Conservation (phyloP, 2,888 invertebrate genomes). For the Stenotaenia linearis region DNA sequence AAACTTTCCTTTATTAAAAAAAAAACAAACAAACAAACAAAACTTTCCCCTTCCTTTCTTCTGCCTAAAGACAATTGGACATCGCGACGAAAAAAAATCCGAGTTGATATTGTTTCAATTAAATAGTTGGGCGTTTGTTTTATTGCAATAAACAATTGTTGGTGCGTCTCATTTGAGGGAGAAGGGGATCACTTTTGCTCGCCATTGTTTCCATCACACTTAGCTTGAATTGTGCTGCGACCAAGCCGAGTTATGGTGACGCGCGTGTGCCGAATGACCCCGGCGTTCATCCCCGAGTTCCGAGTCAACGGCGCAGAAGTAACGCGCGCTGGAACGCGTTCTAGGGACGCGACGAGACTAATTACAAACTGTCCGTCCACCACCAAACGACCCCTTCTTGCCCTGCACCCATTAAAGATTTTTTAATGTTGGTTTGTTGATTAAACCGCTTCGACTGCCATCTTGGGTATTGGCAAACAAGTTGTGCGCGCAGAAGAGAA, state of each 20-base stretch:
- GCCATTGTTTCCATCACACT: constrained; percentile 27
- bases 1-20: too few relatives aligned
- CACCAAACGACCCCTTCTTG: background rate
- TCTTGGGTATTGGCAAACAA: background rate
- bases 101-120: background rate
- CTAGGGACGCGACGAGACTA: background rate
- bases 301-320: background rate
- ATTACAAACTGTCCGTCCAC: background rate
- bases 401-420: background rate
- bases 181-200: background rate
- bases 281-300: background rate
- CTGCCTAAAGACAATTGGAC: too few relatives aligned
- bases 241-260: constrained; percentile 27
- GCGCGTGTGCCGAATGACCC: constrained; percentile 28
- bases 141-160: background rate
- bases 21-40: too few relatives aligned
- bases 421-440: background rate
- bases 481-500: background rate
- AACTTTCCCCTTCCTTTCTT: too few relatives aligned
- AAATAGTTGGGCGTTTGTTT: background rate
- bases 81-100: background rate
- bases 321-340: background rate
- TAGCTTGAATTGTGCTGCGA: constrained; percentile 15
- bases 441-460: background rate
- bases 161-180: background rate